Percentiles rank a stretch among this genome's conserved stretches.
Conservation (phyloP, 2,113 vertebrate genomes). For the Paracanthobrama guichenoti region DNA sequence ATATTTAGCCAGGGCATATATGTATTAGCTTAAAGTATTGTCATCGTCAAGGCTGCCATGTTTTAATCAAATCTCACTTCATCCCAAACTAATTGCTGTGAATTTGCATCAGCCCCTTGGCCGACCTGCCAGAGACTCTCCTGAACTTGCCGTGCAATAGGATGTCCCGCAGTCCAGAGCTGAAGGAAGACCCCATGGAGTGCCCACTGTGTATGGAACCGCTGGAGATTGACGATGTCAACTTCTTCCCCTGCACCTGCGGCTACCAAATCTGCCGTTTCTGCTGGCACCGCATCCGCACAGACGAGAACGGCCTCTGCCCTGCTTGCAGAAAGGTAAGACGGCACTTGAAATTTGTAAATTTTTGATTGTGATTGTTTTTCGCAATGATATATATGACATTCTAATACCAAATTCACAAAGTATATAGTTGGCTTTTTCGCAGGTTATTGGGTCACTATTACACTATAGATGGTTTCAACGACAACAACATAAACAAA, state of each 20-base stretch:
- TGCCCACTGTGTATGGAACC: conserved; percentile 99
- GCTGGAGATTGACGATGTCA: conserved; percentile 98
- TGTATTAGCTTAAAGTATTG: neutral
- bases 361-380: neutral
- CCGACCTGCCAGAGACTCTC: conserved; percentile 43
- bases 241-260: conserved; percentile 99
- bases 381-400: neutral
- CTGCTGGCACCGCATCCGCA: conserved; percentile 99
- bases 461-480: too few relatives aligned
- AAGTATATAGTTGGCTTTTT: too few relatives aligned
- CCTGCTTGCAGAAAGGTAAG: conserved; percentile 98
- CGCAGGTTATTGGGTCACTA: neutral
- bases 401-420: neutral
- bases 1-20: neutral
- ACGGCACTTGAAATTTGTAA: neutral
- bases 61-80: neutral
- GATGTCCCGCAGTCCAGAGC: conserved; percentile 99
- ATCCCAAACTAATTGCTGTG: neutral
- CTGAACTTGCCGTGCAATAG: conserved; percentile 65
- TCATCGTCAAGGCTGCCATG: neutral
- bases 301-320: conserved; percentile 98
- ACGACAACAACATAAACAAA: too few relatives aligned
- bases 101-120: conserved; percentile 40
- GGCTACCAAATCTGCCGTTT: conserved; percentile 99
- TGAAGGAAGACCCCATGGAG: conserved; percentile 98